These are phyloP conservation scores for Oscheius sp. DNA, from an alignment of 2,888 invertebrate species.

Conservation along the genomic window DNA sequence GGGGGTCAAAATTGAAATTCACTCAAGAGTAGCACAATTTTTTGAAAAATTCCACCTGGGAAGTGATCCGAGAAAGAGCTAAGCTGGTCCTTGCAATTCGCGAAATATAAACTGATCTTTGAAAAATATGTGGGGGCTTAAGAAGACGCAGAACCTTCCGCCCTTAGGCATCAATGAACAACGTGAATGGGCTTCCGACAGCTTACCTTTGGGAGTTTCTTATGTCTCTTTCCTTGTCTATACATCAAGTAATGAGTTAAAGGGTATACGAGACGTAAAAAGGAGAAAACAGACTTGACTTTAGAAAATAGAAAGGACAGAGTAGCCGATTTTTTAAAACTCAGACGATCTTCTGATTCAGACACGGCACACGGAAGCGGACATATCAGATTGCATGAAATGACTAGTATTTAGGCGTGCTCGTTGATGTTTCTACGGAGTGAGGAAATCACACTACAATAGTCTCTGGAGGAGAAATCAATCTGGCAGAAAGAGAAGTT, in stretches of 20 bases:
- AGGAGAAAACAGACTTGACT: not conserved
- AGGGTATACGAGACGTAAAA: no score
- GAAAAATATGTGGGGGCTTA: no score
- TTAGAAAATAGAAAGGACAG: slow-evolving; percentile 1
- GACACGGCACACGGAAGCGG: slow-evolving; percentile 21
- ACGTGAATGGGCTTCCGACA: slow-evolving; percentile 15
- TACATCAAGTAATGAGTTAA: no score
- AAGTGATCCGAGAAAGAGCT: slow-evolving; percentile 8
- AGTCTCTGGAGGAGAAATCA: no score
- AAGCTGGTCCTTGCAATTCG: not conserved
- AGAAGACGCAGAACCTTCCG: not conserved
- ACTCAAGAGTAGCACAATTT: no score
- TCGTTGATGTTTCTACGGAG: no score
- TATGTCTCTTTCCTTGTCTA: no score
- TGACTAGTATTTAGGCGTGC: no score
- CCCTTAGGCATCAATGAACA: slow-evolving; percentile 10
- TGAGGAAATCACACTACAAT: slow-evolving; percentile 19
- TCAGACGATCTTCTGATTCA: slow-evolving; percentile 20
- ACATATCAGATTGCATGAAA: no score
- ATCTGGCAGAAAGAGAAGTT: slow-evolving; percentile 4
- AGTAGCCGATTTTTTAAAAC: not conserved
- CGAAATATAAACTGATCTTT: not conserved
- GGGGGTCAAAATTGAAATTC: no score
- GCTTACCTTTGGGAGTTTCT: slow-evolving; percentile 17
- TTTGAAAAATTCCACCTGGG: no score